phyloP scores from a whole-genome alignment of 2,888 invertebrate genomes.

The Kryphioiulus occultus region DNA sequence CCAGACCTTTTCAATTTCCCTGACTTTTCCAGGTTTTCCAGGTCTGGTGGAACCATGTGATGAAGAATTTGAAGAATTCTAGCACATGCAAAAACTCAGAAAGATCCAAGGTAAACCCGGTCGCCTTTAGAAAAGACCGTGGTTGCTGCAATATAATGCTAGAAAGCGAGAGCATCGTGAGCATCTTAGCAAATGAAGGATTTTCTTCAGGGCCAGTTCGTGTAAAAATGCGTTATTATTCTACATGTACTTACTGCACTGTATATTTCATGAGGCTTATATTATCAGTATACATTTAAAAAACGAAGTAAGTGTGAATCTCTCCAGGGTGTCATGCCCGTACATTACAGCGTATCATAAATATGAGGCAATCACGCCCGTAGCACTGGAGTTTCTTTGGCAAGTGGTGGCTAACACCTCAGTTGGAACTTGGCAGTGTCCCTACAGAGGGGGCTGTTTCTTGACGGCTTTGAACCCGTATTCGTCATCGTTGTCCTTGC shows the following conservation, averaged over 20 bases:
- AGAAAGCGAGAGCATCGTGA: too few species aligned
- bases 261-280: background rate
- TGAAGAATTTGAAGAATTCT: too few species aligned
- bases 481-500: conserved; percentile 54
- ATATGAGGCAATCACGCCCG: background rate
- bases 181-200: too few species aligned
- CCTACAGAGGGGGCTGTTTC: background rate
- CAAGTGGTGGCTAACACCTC: background rate
- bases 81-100: too few species aligned
- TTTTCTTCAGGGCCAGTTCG: too few species aligned
- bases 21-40: too few species aligned
- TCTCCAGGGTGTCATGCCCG: background rate
- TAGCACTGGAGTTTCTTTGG: background rate
- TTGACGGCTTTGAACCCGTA: conserved; percentile 56
- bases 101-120: too few species aligned
- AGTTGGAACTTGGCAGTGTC: background rate
- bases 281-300: background rate
- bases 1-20: too few species aligned
- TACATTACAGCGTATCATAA: background rate
- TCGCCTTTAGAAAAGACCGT: too few species aligned
- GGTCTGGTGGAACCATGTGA: too few species aligned
- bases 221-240: background rate
- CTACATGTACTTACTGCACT: background rate
- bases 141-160: too few species aligned
- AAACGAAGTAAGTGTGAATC: background rate